Evolutionary conservation across 2,797 vertebrate genomes (phyloP).

Genomic region (Echiichthys vipera): DNA sequence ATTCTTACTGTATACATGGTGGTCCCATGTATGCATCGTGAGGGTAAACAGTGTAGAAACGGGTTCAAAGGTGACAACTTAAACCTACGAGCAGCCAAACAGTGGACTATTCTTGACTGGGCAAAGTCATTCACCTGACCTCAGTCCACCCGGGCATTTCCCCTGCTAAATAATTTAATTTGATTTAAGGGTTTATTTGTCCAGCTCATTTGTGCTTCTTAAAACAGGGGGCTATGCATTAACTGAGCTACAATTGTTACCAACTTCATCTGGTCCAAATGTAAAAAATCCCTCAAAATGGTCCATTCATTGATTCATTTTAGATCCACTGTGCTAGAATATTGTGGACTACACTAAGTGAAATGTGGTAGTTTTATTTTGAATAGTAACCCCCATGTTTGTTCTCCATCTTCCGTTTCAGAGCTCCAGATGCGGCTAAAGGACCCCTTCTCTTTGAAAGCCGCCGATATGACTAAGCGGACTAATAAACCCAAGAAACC

Average conservation of each 20-base stretch:
- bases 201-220: not conserved
- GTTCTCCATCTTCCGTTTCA: conserved; percentile 5
- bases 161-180: not conserved
- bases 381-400: not conserved
- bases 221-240: not conserved
- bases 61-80: not conserved
- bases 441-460: conserved; percentile 90
- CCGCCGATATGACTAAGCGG: conserved; percentile 93
- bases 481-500: conserved; percentile 90
- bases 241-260: no score
- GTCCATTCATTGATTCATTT: not conserved
- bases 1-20: not conserved
- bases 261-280: not conserved
- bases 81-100: not conserved
- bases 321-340: not conserved
- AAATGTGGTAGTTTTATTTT: not conserved
- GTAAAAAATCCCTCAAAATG: not conserved
- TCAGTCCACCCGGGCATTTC: not conserved
- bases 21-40: not conserved
- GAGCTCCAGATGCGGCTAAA: conserved; percentile 97
- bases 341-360: fast-evolving
- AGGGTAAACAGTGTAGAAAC: not conserved
- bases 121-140: not conserved
- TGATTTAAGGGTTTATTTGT: no score
- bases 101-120: not conserved